Percentiles rank a stretch among this genome's conserved stretches.
Evolutionary conservation across 2,113 vertebrate species (phyloP).

Genomic region (Anoura caudifer): DNA sequence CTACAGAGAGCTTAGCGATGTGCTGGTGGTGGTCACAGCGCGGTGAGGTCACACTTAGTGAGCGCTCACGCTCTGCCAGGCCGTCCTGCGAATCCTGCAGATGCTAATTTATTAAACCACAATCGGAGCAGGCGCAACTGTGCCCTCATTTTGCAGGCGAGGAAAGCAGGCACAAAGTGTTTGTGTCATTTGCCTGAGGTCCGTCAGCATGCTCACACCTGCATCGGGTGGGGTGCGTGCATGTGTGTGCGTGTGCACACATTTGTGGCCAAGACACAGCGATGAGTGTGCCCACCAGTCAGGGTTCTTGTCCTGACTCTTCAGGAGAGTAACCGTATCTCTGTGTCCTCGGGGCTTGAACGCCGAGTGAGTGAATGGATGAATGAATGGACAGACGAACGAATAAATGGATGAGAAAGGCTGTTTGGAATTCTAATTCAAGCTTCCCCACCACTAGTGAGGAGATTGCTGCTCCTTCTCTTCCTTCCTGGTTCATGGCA

Average conservation of each 20-base stretch:
- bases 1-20: neutral
- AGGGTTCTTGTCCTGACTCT: neutral
- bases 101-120: neutral
- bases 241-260: neutral
- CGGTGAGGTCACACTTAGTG: neutral
- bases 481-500: neutral
- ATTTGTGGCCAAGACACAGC: neutral
- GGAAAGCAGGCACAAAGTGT: neutral
- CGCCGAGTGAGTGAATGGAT: neutral
- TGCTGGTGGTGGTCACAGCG: rapidly evolving
- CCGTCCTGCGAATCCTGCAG: neutral
- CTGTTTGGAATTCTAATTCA: neutral
- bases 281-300: neutral
- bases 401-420: neutral
- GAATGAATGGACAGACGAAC: neutral
- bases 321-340: neutral
- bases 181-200: no score
- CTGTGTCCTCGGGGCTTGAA: neutral
- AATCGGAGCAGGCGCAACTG: rapidly evolving
- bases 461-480: neutral
- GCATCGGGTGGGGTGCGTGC: neutral
- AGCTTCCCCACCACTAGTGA: neutral
- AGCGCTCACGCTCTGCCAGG: neutral
- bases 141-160: neutral
- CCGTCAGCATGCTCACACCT: neutral